Evolutionary conservation across 1,140 invertebrate species (phyloP), one percentile per base, ranked within the genome.

Genomic region (Magallana angulata): DNA sequence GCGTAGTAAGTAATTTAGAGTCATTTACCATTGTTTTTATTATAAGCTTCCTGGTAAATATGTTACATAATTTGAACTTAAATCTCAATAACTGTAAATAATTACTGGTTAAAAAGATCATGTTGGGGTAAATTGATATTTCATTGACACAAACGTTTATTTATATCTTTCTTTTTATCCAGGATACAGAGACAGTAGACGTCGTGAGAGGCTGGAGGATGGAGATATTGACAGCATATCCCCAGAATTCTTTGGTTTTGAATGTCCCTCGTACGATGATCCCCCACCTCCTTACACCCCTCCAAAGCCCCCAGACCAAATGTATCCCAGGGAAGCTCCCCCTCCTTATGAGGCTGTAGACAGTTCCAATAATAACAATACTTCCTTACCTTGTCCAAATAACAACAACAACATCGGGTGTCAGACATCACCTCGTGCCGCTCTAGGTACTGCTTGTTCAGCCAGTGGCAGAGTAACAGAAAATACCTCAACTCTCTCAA

Each of bases 261-360:
- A 92, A 68, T 93, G 91, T 68, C 93, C 93, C 7, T 93, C 94
- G 3, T 94, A 94, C 76, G 92, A 93, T 57, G 93, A 94, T 71
- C 94, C 94, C 0, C 94, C 94, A 57, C 94, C 94, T 59, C 94
- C 94, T 8, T 94, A 94, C 89, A 92, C 93, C 11, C 92, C 93
- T 14, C 93, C 93, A n/a, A 94, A 94, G 90, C 93, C 93, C 7
- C 89, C 86, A 7, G 85, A 91, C 16, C 87, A 91, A 36, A 89
- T 90, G 18, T 68, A 91, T 16, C 91, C 93, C 11, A 90, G 90
- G 3, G 93, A 93, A 86, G 90, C 91, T n/a, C 94, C 92, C 5
- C 94, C 93, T 9, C 93, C 93, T 18, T 94, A 94, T 84, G 93
- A 94, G 60, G 91, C 91, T 36, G 80, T 94, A n/a, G 90, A 91